These are phyloP conservation scores for Hormaphis cornu DNA, from an alignment of 1,140 invertebrate species.

Conservation along the genomic window DNA sequence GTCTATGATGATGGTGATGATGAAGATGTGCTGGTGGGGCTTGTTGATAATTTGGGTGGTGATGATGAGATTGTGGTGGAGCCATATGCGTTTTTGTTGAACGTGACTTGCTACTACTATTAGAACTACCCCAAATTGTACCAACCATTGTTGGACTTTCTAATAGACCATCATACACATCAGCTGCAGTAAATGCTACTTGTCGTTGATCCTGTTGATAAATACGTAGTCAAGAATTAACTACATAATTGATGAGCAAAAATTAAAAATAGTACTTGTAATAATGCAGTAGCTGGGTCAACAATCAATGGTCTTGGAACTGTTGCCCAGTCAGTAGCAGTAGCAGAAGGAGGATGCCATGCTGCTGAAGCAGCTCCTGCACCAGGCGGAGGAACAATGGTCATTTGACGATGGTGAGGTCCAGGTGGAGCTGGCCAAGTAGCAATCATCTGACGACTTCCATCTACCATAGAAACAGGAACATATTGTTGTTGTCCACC, in stretches of 20 bases:
- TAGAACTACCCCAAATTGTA: constrained; percentile 27
- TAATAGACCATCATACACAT: constrained; percentile 39
- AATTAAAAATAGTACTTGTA: constrained; percentile 48
- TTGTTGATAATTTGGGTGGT: constrained; percentile 33
- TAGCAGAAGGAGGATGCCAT: constrained; percentile 62
- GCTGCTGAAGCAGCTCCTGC: constrained; percentile 66
- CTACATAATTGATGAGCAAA: background rate
- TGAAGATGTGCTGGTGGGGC: constrained; percentile 26
- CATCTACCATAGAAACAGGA: constrained; percentile 83
- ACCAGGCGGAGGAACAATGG: constrained; percentile 70
- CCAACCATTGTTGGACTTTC: constrained; percentile 37
- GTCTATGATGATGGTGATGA: constrained; percentile 26
- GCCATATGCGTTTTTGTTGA: constrained; percentile 12
- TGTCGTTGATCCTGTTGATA: constrained; percentile 49
- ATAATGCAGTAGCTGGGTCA: constrained; percentile 58
- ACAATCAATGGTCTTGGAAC: constrained; percentile 59
- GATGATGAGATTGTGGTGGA: constrained; percentile 19
- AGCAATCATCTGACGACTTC: constrained; percentile 59
- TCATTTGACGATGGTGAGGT: constrained; percentile 55
- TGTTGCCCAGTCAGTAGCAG: constrained; percentile 54
- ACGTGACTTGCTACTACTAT: constrained; percentile 22
- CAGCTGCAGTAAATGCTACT: constrained; percentile 38
- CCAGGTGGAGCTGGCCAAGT: constrained; percentile 59
- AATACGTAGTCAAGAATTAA: background rate
- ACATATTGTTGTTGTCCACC: constrained; percentile 68